These are phyloP conservation scores for Platyura marginata DNA, from an alignment of 1,140 invertebrate genomes.

Conservation along the genomic window DNA sequence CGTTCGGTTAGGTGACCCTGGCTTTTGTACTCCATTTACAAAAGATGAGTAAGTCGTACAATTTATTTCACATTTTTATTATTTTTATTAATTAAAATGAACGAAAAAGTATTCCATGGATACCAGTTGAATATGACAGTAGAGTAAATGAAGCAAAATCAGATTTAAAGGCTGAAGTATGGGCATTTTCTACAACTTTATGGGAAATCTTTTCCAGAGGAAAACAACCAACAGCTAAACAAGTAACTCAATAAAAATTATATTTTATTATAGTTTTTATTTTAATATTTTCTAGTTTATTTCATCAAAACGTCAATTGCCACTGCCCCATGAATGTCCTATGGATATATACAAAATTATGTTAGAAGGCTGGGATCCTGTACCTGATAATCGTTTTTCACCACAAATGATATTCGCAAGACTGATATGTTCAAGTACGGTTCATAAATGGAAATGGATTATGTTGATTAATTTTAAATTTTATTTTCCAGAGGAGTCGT, in stretches of 20 bases:
- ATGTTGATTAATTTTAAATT: too few relatives aligned
- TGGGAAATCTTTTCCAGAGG: constrained; percentile 82
- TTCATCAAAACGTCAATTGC: constrained; percentile 50
- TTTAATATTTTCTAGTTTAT: too few relatives aligned
- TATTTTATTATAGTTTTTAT: too few relatives aligned
- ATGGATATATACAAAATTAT: constrained; percentile 68
- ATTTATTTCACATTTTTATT: neutral
- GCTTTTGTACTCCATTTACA: constrained; percentile 32
- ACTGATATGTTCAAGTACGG: too few relatives aligned
- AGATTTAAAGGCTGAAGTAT: constrained; percentile 55
- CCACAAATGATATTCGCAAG: too few relatives aligned
- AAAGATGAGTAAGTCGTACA: constrained; percentile 38
- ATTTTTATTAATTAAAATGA: constrained; percentile 2
- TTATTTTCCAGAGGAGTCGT: too few relatives aligned
- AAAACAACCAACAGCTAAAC: constrained; percentile 25
- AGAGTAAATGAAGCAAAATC: constrained; percentile 42
- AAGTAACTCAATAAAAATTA: constrained; percentile 27
- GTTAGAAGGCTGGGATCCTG: constrained; percentile 67
- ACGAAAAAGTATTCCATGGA: constrained; percentile 49
- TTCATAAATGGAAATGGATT: too few relatives aligned
- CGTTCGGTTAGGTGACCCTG: constrained; percentile 65
- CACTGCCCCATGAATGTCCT: constrained; percentile 53
- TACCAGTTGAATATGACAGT: constrained; percentile 58
- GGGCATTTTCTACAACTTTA: constrained; percentile 74
- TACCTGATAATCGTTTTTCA: constrained; percentile 46